These are phyloP conservation scores for Dendroctonus valens DNA, from an alignment of 1,140 invertebrate species.

Conservation along the genomic window DNA sequence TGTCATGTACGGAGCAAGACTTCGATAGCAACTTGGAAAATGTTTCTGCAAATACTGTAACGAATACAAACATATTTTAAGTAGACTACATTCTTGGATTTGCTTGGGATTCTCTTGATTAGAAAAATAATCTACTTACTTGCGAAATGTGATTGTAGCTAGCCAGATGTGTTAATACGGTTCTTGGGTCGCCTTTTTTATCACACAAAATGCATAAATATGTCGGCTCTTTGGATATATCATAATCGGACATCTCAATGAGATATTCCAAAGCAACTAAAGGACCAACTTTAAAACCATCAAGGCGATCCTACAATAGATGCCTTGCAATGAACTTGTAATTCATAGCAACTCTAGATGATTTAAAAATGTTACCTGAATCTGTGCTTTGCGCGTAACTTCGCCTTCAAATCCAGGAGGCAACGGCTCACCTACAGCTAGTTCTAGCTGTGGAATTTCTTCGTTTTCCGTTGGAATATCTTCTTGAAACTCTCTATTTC, in stretches of 20 bases:
- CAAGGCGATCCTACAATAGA: slow-evolving; percentile 42
- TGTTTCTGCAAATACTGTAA: slow-evolving; percentile 56
- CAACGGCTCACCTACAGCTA: slow-evolving; percentile 65
- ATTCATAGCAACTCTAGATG: too few relatives aligned
- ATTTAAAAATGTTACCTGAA: slow-evolving; percentile 53
- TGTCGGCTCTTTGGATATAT: slow-evolving; percentile 60
- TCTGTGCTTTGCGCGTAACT: slow-evolving; percentile 54
- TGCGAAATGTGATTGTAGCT: slow-evolving; percentile 63
- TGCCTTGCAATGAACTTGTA: too few relatives aligned
- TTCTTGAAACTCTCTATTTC: slow-evolving; percentile 8
- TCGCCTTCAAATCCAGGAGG: slow-evolving; percentile 71
- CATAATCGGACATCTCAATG: slow-evolving; percentile 65
- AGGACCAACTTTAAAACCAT: slow-evolving; percentile 47
- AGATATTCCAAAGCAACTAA: slow-evolving; percentile 66
- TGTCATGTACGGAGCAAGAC: slow-evolving; percentile 46
- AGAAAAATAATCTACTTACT: slow-evolving; percentile 31
- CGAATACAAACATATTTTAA: slow-evolving; percentile 5
- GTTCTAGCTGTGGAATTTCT: slow-evolving; percentile 39
- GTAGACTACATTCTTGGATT: neutral
- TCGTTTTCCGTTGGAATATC: neutral
- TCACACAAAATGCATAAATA: slow-evolving; percentile 75
- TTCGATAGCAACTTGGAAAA: slow-evolving; percentile 53
- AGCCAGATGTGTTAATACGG: slow-evolving; percentile 71
- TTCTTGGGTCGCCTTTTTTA: slow-evolving; percentile 71
- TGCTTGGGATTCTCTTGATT: neutral